These are phyloP conservation scores for Pelodiscus sinensis DNA, from an alignment of 2,113 vertebrate species.

Conservation along the genomic window DNA sequence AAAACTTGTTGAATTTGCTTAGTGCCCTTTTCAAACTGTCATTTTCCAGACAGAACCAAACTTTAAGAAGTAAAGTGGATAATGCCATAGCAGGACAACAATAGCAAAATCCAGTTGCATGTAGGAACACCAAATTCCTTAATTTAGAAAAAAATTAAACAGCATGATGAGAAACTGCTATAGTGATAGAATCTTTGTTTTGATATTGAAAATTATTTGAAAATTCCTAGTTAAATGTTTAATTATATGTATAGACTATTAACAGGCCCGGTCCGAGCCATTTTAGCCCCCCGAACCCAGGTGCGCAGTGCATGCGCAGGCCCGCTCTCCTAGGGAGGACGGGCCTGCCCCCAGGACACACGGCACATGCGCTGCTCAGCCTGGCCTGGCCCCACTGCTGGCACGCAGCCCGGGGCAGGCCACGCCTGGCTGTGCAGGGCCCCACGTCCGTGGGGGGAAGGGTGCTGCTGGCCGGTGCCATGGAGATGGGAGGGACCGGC, in stretches of 20 bases:
- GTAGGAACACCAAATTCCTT: neutral
- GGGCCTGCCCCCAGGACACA: too few relatives aligned
- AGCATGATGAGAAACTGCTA: neutral
- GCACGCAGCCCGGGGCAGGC: too few relatives aligned
- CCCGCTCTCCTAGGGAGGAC: too few relatives aligned
- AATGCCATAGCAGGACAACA: neutral
- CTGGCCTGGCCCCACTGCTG: too few relatives aligned
- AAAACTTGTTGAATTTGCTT: neutral
- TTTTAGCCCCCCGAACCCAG: too few relatives aligned
- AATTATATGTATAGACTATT: neutral
- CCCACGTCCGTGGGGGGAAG: too few relatives aligned
- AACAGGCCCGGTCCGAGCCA: too few relatives aligned
- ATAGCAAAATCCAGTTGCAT: neutral
- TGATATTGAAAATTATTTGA: neutral
- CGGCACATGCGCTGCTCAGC: too few relatives aligned
- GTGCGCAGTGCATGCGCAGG: too few relatives aligned
- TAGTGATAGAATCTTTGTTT: neutral
- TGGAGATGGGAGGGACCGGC: too few relatives aligned
- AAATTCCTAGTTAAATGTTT: neutral
- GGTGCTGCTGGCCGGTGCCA: too few relatives aligned
- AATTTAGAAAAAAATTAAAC: neutral
- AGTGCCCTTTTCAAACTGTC: neutral
- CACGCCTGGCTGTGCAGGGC: too few relatives aligned
- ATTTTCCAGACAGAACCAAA: neutral
- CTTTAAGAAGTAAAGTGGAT: neutral